phyloP scores from a whole-genome alignment of 2,113 vertebrate species.

The Marmota monax region DNA sequence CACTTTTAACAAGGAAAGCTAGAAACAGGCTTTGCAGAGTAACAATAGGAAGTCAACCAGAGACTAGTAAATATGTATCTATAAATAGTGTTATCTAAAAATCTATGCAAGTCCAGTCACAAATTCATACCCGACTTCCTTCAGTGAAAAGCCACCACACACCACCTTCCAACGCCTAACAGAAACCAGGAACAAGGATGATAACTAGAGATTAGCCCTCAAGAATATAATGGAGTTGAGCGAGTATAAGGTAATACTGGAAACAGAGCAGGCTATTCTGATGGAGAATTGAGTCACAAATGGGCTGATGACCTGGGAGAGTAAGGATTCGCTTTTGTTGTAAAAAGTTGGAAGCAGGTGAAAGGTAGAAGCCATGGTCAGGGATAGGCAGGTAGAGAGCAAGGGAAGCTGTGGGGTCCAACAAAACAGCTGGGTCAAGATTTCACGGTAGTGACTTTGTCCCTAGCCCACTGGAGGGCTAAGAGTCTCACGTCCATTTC shows the following conservation, averaged over 20 bases:
- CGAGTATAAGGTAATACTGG: background rate
- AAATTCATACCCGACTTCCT: background rate
- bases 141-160: constrained; percentile 28
- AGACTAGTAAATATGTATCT: background rate
- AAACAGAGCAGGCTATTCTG: background rate
- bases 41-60: background rate
- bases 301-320: background rate
- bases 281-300: background rate
- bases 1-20: constrained; percentile 36
- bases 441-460: background rate
- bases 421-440: background rate
- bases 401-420: background rate
- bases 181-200: constrained; percentile 17
- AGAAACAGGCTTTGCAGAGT: background rate
- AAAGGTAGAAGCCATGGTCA: background rate
- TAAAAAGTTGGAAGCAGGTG: background rate
- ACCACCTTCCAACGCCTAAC: background rate
- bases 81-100: background rate
- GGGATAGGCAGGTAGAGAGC: background rate
- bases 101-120: background rate
- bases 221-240: background rate
- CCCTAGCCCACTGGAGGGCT: background rate
- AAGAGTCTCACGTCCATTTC: background rate
- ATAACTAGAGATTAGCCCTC: background rate
- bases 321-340: background rate